phyloP scores from a whole-genome alignment of 2,888 invertebrate species.

The Scaptomyza caliginosa region DNA sequence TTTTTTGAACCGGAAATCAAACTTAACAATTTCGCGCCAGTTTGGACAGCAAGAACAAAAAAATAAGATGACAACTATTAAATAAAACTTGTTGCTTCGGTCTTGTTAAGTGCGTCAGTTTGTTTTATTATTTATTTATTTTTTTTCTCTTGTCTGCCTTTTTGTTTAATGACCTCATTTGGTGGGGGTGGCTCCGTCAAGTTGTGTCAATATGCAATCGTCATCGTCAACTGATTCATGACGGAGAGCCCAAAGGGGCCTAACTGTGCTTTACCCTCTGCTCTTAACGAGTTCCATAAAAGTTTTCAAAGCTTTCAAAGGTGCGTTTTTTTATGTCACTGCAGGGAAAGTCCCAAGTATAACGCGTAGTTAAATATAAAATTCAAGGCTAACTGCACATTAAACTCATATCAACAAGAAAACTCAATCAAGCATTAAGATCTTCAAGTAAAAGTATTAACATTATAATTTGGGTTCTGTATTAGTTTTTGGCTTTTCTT shows the following conservation, averaged over 20 bases:
- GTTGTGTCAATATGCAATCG: slow-evolving; percentile 65
- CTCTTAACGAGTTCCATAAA: slow-evolving; percentile 51
- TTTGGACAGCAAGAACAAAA: slow-evolving; percentile 5
- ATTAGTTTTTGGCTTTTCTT: no score
- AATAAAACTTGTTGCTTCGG: slow-evolving; percentile 17
- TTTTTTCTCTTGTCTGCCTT: not conserved
- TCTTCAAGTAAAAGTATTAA: no score
- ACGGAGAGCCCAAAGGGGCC: slow-evolving; percentile 17
- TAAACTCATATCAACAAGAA: slow-evolving; percentile 6
- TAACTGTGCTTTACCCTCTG: slow-evolving; percentile 35
- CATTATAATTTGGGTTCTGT: no score
- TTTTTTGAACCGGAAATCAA: slow-evolving; percentile 60
- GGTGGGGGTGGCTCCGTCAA: slow-evolving; percentile 59
- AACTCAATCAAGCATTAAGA: no score
- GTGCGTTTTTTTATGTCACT: slow-evolving; percentile 40
- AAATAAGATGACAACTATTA: slow-evolving; percentile 29
- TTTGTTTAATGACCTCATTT: slow-evolving; percentile 66
- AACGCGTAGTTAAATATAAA: not conserved
- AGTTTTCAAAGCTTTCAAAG: slow-evolving; percentile 32
- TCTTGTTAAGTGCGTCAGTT: slow-evolving; percentile 54
- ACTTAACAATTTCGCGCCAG: slow-evolving; percentile 44
- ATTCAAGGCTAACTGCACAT: slow-evolving; percentile 31
- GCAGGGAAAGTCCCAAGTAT: slow-evolving; percentile 44
- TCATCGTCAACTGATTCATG: slow-evolving; percentile 72
- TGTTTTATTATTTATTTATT: not conserved